These are phyloP conservation scores for Sylvicola cinctus DNA, from an alignment of 2,888 invertebrate species.

Conservation along the genomic window DNA sequence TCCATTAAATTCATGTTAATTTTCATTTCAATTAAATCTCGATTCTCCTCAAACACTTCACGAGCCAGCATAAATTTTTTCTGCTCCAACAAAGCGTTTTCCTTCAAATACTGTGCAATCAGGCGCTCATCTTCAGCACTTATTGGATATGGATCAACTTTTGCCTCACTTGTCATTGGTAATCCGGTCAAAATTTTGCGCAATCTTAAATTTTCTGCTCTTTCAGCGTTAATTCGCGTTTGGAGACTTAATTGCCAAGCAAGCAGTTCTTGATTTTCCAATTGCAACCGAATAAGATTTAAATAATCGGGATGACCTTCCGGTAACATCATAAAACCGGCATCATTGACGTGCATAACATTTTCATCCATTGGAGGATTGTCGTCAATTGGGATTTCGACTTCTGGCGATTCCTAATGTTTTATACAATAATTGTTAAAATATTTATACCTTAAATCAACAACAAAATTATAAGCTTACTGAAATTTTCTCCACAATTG, in stretches of 20 bases:
- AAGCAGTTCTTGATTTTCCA: constrained; percentile 43
- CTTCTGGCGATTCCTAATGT: background rate
- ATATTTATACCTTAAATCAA: constrained; percentile 4
- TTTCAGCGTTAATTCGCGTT: constrained; percentile 49
- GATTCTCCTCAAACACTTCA: constrained; percentile 50
- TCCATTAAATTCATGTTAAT: constrained; percentile 32
- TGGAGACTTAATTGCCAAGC: constrained; percentile 46
- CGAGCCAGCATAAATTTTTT: constrained; percentile 43
- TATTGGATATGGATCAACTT: constrained; percentile 10
- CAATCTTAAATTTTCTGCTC: constrained; percentile 45
- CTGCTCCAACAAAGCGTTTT: constrained; percentile 44
- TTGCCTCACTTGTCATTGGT: background rate
- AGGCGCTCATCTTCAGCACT: constrained; percentile 25
- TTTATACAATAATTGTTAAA: constrained; percentile 2
- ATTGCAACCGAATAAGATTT: constrained; percentile 34
- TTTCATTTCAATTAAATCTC: constrained; percentile 47
- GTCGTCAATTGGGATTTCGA: constrained; percentile 5
- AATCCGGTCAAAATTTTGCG: constrained; percentile 28
- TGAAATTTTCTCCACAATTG: background rate
- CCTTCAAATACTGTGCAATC: constrained; percentile 32
- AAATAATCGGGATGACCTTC: constrained; percentile 30
- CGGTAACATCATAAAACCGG: constrained; percentile 28
- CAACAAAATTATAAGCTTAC: background rate
- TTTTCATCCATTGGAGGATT: background rate
- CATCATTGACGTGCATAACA: constrained; percentile 12